These are phyloP conservation scores for Andrena minutula DNA, from an alignment of 2,888 invertebrate species.

Conservation along the genomic window DNA sequence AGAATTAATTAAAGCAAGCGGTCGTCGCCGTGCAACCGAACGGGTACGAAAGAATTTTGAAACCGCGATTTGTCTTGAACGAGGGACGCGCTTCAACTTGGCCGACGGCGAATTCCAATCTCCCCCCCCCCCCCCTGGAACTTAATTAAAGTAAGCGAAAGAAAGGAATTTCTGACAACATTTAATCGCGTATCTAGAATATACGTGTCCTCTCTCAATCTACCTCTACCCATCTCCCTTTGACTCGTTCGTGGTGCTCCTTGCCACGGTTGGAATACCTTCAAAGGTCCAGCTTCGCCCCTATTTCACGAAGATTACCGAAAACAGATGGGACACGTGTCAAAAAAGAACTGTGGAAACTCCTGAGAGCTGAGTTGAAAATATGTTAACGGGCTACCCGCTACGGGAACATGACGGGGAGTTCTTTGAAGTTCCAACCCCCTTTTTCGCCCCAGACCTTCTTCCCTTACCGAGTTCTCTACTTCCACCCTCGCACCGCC, in stretches of 20 bases:
- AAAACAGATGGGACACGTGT: conserved; percentile 43
- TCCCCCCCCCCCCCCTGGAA: conserved; percentile 7
- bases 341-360: conserved; percentile 34
- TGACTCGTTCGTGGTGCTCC: neutral
- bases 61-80: conserved; percentile 33
- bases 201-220: neutral
- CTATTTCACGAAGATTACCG: conserved; percentile 51
- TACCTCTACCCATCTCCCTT: too few species aligned
- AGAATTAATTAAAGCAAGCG: conserved; percentile 35
- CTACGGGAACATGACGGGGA: conserved; percentile 13
- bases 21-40: neutral
- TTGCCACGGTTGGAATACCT: conserved; percentile 34
- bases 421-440: conserved; percentile 49
- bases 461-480: neutral
- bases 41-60: conserved; percentile 28
- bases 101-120: conserved; percentile 37
- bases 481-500: neutral
- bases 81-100: conserved; percentile 10
- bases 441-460: neutral
- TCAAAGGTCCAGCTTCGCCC: conserved; percentile 28
- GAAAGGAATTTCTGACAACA: conserved; percentile 50
- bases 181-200: conserved; percentile 36
- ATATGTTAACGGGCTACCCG: conserved; percentile 41
- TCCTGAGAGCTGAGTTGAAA: conserved; percentile 40
- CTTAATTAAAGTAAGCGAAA: conserved; percentile 57